Percentiles rank a stretch among this genome's conserved stretches.
Conservation (phyloP, 1,140 invertebrate genomes). For the Latrodectus geometricus region DNA sequence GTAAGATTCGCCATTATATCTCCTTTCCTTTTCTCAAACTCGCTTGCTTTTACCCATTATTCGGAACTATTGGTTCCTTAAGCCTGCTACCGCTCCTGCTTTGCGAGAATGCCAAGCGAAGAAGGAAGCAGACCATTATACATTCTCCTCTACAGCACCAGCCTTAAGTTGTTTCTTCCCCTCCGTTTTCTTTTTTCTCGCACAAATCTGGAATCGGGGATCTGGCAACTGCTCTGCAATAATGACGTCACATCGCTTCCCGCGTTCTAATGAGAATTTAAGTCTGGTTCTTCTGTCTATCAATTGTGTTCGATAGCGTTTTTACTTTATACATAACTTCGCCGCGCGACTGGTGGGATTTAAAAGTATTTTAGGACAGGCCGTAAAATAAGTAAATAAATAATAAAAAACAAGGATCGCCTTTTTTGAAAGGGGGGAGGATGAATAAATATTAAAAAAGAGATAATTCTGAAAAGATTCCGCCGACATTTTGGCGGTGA, state of each 20-base stretch:
- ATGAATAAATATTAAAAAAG: constrained; percentile 63
- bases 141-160: constrained; percentile 44
- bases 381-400: constrained; percentile 56
- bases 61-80: constrained; percentile 62
- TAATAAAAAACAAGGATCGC: constrained; percentile 39
- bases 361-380: constrained; percentile 57
- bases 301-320: constrained; percentile 60
- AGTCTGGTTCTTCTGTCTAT: constrained; percentile 62
- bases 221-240: constrained; percentile 60
- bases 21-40: constrained; percentile 61
- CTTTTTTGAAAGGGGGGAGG: constrained; percentile 40
- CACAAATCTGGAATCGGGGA: constrained; percentile 50
- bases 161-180: constrained; percentile 61
- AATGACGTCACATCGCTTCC: constrained; percentile 59
- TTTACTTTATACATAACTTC: constrained; percentile 56
- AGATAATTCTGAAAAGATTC: constrained; percentile 54
- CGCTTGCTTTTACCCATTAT: constrained; percentile 59
- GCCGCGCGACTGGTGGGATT: constrained; percentile 34
- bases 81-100: constrained; percentile 47
- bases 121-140: constrained; percentile 36
- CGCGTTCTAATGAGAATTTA: constrained; percentile 62
- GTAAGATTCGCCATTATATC: constrained; percentile 54
- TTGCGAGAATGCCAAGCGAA: background rate
- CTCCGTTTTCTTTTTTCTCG: constrained; percentile 19
- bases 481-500: constrained; percentile 54